Percentiles rank a stretch among this genome's conserved stretches.
phyloP scores from a whole-genome alignment of 1,140 invertebrate species.

The Lineus longissimus region DNA sequence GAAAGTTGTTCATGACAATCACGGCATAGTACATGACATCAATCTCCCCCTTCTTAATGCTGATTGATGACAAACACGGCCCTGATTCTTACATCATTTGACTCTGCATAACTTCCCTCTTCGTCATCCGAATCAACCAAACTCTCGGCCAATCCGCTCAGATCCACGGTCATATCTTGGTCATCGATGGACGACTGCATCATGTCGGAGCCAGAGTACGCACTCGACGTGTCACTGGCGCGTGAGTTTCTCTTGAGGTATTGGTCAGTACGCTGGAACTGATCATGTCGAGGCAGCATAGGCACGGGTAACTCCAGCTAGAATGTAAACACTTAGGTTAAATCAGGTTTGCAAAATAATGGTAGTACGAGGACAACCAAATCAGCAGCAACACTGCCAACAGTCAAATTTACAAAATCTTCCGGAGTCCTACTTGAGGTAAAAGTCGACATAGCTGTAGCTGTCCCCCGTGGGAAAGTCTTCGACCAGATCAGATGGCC shows the following conservation, averaged over 20 bases:
- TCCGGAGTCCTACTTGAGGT: too few relatives aligned
- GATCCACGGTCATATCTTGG: conserved; percentile 64
- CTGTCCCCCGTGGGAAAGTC: too few relatives aligned
- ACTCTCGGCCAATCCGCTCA: conserved; percentile 82
- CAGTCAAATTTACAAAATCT: too few relatives aligned
- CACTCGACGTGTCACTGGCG: conserved; percentile 90
- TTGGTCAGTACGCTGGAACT: conserved; percentile 57
- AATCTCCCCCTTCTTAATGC: too few relatives aligned
- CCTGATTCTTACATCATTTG: conserved; percentile 57
- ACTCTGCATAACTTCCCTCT: conserved; percentile 82
- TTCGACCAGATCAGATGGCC: too few relatives aligned
- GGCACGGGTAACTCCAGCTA: conserved; percentile 3
- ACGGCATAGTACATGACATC: too few relatives aligned
- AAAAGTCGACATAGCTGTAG: too few relatives aligned
- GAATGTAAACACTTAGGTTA: not conserved
- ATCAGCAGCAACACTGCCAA: too few relatives aligned
- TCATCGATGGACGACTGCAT: conserved; percentile 69
- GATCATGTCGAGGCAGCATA: conserved; percentile 26
- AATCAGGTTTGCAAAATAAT: too few relatives aligned
- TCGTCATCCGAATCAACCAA: conserved; percentile 77
- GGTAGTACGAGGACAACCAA: too few relatives aligned
- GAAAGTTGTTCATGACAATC: too few relatives aligned
- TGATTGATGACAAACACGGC: too few relatives aligned
- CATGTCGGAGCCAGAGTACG: conserved; percentile 89
- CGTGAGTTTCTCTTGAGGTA: conserved; percentile 82